Evolutionary conservation across 2,113 vertebrate species (phyloP).

Genomic region (Trichomycterus rosablanca): DNA sequence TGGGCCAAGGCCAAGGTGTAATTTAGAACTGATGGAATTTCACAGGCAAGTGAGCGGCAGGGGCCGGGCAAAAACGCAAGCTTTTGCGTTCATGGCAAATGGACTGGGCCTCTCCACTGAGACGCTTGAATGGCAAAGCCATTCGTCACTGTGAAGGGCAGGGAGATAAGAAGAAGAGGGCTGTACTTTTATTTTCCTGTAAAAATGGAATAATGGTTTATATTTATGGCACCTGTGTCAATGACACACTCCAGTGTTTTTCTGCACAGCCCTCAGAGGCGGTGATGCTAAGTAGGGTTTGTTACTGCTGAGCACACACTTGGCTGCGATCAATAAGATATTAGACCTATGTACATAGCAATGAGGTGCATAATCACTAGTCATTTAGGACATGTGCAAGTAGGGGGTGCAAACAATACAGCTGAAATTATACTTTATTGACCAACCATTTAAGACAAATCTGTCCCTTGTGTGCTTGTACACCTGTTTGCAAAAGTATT

Average conservation of each 20-base stretch:
- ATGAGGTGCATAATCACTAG: conserved; percentile 73
- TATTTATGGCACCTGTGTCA: conserved; percentile 75
- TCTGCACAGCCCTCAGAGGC: conserved; percentile 36
- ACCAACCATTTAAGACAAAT: conserved; percentile 31
- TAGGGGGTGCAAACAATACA: conserved; percentile 40
- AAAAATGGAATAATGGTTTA: conserved; percentile 71
- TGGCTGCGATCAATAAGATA: conserved; percentile 79
- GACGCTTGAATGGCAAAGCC: conserved; percentile 71
- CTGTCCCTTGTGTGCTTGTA: conserved; percentile 12
- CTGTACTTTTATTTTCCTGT: conserved; percentile 39
- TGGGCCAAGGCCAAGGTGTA: conserved; percentile 63
- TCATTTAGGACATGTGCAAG: conserved; percentile 60
- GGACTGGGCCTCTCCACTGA: conserved; percentile 54
- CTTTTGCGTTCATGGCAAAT: conserved; percentile 70
- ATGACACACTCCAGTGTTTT: conserved; percentile 27
- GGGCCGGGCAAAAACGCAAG: conserved; percentile 55
- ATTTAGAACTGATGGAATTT: conserved; percentile 71
- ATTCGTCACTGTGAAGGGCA: conserved; percentile 75
- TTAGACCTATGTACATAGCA: conserved; percentile 81
- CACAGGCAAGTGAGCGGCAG: conserved; percentile 58
- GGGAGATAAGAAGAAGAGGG: conserved; percentile 38
- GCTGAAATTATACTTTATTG: conserved; percentile 44
- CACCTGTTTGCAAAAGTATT: background rate
- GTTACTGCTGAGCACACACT: conserved; percentile 82
- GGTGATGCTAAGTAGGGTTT: conserved; percentile 86